These are phyloP conservation scores for Planiliza haematocheilus DNA, from an alignment of 2,113 vertebrate genomes.

Conservation along the genomic window DNA sequence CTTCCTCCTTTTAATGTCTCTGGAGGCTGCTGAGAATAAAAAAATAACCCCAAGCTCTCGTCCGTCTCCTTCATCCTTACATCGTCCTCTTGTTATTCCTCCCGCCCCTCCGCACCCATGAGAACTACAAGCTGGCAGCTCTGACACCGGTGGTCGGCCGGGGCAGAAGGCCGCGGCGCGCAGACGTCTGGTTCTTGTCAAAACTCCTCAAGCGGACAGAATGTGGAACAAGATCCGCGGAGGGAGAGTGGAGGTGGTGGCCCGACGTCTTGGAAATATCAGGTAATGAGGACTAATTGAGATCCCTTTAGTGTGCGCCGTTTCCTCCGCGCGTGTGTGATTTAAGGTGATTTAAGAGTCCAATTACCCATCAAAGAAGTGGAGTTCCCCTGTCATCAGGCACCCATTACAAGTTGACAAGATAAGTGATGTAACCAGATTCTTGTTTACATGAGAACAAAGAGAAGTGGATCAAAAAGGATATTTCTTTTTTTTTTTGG, in stretches of 20 bases:
- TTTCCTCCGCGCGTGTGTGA: constrained; percentile 38
- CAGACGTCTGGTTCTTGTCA: constrained; percentile 61
- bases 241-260: neutral
- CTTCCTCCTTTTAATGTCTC: constrained; percentile 39
- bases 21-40: constrained; percentile 24
- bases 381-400: constrained; percentile 4
- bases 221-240: constrained; percentile 9
- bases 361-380: constrained; percentile 48
- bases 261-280: constrained; percentile 54
- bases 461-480: neutral
- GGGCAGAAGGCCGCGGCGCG: constrained; percentile 1
- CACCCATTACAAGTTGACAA: neutral
- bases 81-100: neutral
- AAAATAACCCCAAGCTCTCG: neutral
- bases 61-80: constrained; percentile 1
- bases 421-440: neutral
- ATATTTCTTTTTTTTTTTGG: neutral
- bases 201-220: constrained; percentile 28
- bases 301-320: constrained; percentile 62
- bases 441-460: constrained; percentile 10
- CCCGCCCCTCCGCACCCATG: neutral
- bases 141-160: constrained; percentile 1
- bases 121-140: constrained; percentile 5
- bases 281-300: constrained; percentile 66
- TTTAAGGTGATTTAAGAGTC: constrained; percentile 41